phyloP scores from a whole-genome alignment of 2,888 invertebrate genomes.

The Quadroppia sp. region DNA sequence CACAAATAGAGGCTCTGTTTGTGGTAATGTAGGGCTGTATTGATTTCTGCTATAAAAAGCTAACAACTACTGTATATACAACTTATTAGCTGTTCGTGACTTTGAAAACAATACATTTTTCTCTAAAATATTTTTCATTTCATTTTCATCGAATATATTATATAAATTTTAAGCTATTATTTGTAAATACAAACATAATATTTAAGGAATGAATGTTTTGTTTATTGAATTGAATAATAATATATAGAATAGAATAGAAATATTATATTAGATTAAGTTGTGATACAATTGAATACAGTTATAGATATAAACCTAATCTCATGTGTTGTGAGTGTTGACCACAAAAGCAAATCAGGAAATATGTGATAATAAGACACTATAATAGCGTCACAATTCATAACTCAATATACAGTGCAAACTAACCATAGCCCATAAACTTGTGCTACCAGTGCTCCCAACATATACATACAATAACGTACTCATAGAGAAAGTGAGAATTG shows the following conservation, averaged over 20 bases:
- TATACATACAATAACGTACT: neutral
- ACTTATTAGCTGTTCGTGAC: too few relatives aligned
- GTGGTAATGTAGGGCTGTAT: too few relatives aligned
- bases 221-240: too few relatives aligned
- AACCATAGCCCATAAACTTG: neutral
- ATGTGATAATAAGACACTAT: slow-evolving; percentile 21
- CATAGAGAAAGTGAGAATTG: slow-evolving; percentile 2
- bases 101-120: too few relatives aligned
- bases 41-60: too few relatives aligned
- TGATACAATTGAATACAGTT: slow-evolving; percentile 5
- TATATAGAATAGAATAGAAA: neutral
- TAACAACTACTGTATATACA: too few relatives aligned
- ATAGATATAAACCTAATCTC: neutral
- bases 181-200: too few relatives aligned
- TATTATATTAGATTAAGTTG: slow-evolving; percentile 12
- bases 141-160: neutral
- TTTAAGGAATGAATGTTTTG: too few relatives aligned
- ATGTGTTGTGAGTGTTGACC: neutral
- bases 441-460: neutral
- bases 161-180: neutral
- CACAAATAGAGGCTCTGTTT: too few relatives aligned
- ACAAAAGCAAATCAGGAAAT: slow-evolving; percentile 31
- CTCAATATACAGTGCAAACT: neutral
- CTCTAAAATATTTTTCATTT: neutral
- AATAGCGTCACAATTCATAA: neutral